Evolutionary conservation across 2,888 invertebrate species (phyloP).

Genomic region (Baccha elongata): DNA sequence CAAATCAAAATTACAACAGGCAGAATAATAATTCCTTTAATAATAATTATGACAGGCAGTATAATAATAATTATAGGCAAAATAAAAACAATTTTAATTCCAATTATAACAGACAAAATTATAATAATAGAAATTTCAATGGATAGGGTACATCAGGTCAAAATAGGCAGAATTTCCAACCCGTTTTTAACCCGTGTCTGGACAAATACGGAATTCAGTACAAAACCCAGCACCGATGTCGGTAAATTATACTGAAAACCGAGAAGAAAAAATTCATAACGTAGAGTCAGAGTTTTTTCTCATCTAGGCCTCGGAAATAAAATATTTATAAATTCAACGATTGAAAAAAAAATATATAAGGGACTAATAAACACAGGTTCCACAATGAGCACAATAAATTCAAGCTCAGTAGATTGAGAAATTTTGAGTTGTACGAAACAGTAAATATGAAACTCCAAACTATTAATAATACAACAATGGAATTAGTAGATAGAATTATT

Average conservation of each 20-base stretch:
- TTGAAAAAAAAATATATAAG: conserved; percentile 1
- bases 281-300: conserved; percentile 25
- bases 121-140: not conserved
- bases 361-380: conserved; percentile 18
- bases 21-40: conserved; percentile 7
- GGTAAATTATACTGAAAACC: not conserved
- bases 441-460: conserved; percentile 13
- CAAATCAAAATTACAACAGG: too few relatives aligned
- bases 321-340: conserved; percentile 18
- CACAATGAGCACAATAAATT: conserved; percentile 30
- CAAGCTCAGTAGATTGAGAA: conserved; percentile 6
- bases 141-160: not conserved
- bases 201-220: not conserved
- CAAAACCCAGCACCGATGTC: not conserved
- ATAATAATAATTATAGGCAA: not conserved
- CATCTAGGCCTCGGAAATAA: conserved; percentile 21
- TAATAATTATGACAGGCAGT: conserved; percentile 4
- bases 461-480: conserved; percentile 21
- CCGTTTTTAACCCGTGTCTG: conserved; percentile 17
- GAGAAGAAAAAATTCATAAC: conserved; percentile 16
- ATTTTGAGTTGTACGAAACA: conserved; percentile 15
- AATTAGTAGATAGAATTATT: conserved; percentile 19
- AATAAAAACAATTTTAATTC: not conserved
- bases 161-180: conserved; percentile 3
- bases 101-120: not conserved